phyloP scores from a whole-genome alignment of 2,888 invertebrate genomes.

The Actias luna region DNA sequence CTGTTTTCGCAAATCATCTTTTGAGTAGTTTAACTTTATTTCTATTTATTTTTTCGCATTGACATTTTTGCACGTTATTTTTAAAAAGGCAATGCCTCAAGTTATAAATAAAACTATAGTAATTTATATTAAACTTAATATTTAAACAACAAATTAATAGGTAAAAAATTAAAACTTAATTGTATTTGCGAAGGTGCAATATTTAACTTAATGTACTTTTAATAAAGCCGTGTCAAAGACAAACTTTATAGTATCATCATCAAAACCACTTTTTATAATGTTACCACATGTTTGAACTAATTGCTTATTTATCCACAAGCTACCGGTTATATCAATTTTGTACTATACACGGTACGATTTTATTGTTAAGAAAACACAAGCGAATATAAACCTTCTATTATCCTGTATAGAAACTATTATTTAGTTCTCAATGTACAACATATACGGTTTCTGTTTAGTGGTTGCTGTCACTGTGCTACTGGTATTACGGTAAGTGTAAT shows the following conservation, averaged over 20 bases:
- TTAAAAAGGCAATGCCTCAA: neutral
- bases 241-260: neutral
- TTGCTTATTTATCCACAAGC: conserved; percentile 73
- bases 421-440: conserved; percentile 19
- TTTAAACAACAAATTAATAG: too few species aligned
- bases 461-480: conserved; percentile 32
- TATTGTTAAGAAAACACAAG: conserved; percentile 27
- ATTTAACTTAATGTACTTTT: neutral
- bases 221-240: neutral
- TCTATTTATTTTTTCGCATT: neutral
- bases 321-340: conserved; percentile 66
- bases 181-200: neutral
- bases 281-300: conserved; percentile 34
- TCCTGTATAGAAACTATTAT: conserved; percentile 24
- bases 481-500: conserved; percentile 37
- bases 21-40: conserved; percentile 44
- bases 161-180: too few species aligned
- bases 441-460: neutral
- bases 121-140: too few species aligned
- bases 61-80: neutral
- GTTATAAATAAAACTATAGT: neutral
- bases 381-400: conserved; percentile 33
- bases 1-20: conserved; percentile 15
- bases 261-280: conserved; percentile 23
- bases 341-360: conserved; percentile 30